Evolutionary conservation across 1,140 invertebrate genomes (phyloP).

Genomic region (Brachionus plicatilis): DNA sequence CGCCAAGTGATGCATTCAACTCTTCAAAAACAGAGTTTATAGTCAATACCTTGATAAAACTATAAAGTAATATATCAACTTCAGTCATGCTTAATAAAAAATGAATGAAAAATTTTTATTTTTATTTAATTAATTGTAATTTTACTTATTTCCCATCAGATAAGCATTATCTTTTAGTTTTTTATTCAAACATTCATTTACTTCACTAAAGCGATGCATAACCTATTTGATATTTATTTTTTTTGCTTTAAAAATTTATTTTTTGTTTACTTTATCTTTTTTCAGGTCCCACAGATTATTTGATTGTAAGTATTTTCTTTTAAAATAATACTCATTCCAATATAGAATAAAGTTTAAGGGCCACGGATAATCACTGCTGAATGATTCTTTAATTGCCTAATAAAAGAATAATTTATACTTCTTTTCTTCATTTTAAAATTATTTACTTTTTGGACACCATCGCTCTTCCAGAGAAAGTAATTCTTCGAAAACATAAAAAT

Average conservation of each 20-base stretch:
- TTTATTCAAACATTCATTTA: neutral
- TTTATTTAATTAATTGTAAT: neutral
- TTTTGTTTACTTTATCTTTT: neutral
- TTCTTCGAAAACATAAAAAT: neutral
- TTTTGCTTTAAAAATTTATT: neutral
- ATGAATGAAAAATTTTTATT: neutral
- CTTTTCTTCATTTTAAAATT: neutral
- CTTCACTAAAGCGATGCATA: neutral
- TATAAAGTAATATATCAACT: slow-evolving; percentile 17
- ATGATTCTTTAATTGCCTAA: neutral
- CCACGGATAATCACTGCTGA: neutral
- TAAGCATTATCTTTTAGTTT: neutral
- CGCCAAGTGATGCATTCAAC: neutral
- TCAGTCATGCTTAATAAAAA: neutral
- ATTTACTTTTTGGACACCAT: neutral
- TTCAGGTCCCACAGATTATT: neutral
- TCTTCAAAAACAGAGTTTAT: neutral
- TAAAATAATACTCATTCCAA: neutral
- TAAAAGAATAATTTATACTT: neutral
- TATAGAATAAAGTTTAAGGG: slow-evolving; percentile 13
- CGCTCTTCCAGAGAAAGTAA: neutral
- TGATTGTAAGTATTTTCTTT: neutral
- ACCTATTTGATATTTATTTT: neutral
- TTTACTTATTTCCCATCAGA: slow-evolving; percentile 33
- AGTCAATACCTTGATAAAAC: neutral